These are phyloP conservation scores for Cromileptes altivelis DNA, from an alignment of 2,113 vertebrate species.

Conservation along the genomic window DNA sequence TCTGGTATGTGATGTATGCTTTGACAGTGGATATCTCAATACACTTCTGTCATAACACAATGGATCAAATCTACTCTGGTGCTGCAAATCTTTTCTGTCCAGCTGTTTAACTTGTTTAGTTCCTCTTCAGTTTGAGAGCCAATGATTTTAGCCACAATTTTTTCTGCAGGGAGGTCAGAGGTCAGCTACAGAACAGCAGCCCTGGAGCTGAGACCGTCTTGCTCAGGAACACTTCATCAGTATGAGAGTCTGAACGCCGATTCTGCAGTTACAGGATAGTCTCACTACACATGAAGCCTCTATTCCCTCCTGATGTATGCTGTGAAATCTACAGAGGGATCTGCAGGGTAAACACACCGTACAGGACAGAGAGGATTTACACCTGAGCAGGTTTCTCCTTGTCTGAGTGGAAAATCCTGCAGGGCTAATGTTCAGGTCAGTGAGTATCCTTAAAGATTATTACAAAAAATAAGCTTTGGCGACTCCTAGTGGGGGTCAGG, in stretches of 20 bases:
- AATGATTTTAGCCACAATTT: not conserved
- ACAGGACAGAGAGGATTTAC: not conserved
- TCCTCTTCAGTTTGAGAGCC: not conserved
- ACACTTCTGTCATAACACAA: not conserved
- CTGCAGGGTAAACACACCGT: not conserved
- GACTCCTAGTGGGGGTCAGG: too few species aligned
- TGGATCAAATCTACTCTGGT: too few species aligned
- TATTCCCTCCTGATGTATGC: not conserved
- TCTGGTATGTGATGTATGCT: not conserved
- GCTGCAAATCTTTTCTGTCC: not conserved
- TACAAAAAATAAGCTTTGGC: not conserved
- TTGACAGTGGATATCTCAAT: not conserved
- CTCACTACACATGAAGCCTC: not conserved
- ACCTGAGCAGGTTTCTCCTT: not conserved
- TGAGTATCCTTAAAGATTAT: constrained; percentile 9
- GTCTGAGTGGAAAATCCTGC: constrained; percentile 6
- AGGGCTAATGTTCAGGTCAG: constrained; percentile 15
- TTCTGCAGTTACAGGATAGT: not conserved
- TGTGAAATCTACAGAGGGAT: not conserved
- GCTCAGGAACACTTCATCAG: constrained; percentile 12
- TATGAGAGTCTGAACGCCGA: not conserved
- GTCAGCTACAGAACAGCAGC: constrained; percentile 1
- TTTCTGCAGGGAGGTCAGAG: constrained; percentile 14
- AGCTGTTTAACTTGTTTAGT: not conserved
- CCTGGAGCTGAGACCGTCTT: not conserved